These are phyloP conservation scores for Chaetophractus vellerosus DNA, from an alignment of 2,797 vertebrate genomes.

Conservation along the genomic window DNA sequence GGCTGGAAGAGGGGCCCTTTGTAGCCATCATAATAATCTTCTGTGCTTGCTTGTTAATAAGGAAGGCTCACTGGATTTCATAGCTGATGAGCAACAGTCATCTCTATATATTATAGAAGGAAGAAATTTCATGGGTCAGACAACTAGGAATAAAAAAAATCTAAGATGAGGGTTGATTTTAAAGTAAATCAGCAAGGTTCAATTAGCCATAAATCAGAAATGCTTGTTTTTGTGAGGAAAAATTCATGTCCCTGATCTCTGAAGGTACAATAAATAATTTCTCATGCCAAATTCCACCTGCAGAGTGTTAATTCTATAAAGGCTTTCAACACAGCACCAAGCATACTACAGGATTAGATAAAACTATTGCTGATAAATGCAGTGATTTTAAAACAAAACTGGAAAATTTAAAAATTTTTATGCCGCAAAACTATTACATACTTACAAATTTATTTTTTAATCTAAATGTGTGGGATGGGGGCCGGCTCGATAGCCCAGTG, in stretches of 20 bases:
- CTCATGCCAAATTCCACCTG: neutral
- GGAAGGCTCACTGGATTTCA: neutral
- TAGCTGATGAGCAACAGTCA: slow-evolving; percentile 2
- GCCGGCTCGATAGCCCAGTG: too few species aligned
- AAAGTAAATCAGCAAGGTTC: slow-evolving; percentile 47
- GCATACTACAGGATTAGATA: neutral
- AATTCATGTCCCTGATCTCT: neutral
- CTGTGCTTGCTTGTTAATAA: slow-evolving; percentile 39
- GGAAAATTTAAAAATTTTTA: slow-evolving; percentile 53
- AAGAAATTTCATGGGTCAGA: neutral
- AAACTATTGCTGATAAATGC: slow-evolving; percentile 4
- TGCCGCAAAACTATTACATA: slow-evolving; percentile 34
- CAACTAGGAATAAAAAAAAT: neutral
- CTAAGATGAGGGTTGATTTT: neutral
- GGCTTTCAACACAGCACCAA: neutral
- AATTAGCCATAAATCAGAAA: slow-evolving; percentile 36
- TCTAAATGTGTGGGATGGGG: neutral
- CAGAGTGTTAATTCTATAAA: neutral
- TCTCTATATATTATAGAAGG: slow-evolving; percentile 9
- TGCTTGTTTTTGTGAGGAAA: slow-evolving; percentile 35
- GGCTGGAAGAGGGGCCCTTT: neutral
- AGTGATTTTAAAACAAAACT: slow-evolving; percentile 37
- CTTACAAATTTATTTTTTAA: slow-evolving; percentile 55
- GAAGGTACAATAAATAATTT: neutral
- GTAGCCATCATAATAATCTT: neutral